phyloP scores from a whole-genome alignment of 2,113 vertebrate species.

The Gnathonemus echidnorhynchus region DNA sequence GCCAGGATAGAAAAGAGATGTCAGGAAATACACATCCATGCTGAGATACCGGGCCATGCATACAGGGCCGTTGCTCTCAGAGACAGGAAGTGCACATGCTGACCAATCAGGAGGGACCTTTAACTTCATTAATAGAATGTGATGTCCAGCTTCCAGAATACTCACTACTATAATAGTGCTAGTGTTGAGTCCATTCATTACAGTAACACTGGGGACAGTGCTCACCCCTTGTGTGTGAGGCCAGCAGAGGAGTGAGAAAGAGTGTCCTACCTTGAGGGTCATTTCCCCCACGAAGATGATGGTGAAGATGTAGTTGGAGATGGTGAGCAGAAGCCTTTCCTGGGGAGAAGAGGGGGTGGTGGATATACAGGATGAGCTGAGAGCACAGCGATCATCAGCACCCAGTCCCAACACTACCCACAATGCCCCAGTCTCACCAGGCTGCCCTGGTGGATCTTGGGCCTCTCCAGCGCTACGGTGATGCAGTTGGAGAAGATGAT shows the following conservation, averaged over 20 bases:
- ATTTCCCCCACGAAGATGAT: conserved; percentile 97
- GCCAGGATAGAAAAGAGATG: background rate
- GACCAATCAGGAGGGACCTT: background rate
- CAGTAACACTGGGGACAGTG: background rate
- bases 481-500: conserved; percentile 99
- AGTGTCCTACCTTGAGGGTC: conserved; percentile 83
- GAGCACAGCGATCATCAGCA: background rate
- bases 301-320: conserved; percentile 99
- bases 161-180: background rate
- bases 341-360: conserved; percentile 39
- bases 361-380: background rate
- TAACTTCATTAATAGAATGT: background rate
- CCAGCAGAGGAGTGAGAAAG: background rate
- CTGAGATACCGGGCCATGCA: background rate
- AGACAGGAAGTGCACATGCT: background rate
- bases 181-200: background rate
- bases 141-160: background rate
- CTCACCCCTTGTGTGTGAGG: background rate
- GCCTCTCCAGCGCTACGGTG: conserved; percentile 93
- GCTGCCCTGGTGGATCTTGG: conserved; percentile 91
- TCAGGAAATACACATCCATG: background rate
- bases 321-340: conserved; percentile 95
- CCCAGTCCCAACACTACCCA: background rate
- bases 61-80: background rate
- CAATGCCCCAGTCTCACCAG: conserved; percentile 62